phyloP scores from a whole-genome alignment of 2,888 invertebrate genomes.

The Phrixothrix hirtus region DNA sequence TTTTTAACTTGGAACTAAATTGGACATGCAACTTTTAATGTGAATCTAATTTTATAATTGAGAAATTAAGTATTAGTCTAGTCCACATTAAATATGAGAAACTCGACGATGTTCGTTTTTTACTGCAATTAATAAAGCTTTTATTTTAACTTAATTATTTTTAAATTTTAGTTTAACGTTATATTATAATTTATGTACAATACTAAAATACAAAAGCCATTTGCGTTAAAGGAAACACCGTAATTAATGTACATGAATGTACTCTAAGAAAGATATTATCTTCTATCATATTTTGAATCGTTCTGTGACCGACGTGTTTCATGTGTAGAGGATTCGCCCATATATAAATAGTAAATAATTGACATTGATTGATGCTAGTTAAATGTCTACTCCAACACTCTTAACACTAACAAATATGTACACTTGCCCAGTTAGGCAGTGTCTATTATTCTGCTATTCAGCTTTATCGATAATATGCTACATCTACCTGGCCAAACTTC shows the following conservation, averaged over 20 bases:
- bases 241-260: slow-evolving; percentile 20
- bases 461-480: slow-evolving; percentile 2
- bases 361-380: slow-evolving; percentile 40
- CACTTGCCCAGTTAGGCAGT: slow-evolving; percentile 26
- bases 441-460: background rate
- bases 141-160: background rate
- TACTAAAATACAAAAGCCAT: background rate
- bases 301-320: slow-evolving; percentile 31
- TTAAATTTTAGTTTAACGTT: background rate
- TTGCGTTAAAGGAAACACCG: slow-evolving; percentile 1
- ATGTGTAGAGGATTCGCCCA: slow-evolving; percentile 31
- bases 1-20: no score
- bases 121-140: no score
- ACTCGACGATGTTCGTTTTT: no score
- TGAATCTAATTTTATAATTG: no score
- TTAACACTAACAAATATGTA: slow-evolving; percentile 34
- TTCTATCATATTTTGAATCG: slow-evolving; percentile 36
- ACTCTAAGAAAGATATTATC: slow-evolving; percentile 34
- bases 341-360: slow-evolving; percentile 41
- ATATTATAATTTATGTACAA: background rate
- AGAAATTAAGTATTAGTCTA: no score
- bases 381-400: slow-evolving; percentile 36
- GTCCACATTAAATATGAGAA: no score
- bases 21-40: no score
- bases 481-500: slow-evolving; percentile 15